Conservation (phyloP, 2,113 vertebrate species). For the Polypterus bichir region DNA sequence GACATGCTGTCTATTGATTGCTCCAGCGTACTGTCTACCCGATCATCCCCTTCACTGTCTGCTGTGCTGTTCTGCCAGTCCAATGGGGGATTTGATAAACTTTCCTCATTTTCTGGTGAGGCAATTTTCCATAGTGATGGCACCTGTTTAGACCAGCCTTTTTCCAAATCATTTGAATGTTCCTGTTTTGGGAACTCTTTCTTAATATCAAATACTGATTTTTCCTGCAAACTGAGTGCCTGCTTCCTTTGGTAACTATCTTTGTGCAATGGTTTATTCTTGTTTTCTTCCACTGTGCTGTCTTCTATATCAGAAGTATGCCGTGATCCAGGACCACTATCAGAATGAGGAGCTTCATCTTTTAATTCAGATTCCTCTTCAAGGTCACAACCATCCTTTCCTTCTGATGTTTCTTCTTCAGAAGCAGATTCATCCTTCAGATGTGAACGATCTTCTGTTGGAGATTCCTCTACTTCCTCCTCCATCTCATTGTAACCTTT, state of each 20-base stretch:
- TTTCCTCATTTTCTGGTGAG: conserved; percentile 46
- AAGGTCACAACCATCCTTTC: conserved; percentile 24
- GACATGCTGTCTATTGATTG: conserved; percentile 30
- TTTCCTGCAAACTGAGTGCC: no score
- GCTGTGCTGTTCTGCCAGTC: conserved; percentile 64
- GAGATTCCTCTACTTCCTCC: conserved; percentile 37
- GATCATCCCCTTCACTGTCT: conserved; percentile 59
- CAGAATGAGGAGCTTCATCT: conserved; percentile 43
- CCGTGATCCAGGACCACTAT: conserved; percentile 57
- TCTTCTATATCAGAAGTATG: conserved; percentile 56
- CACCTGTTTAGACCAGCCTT: conserved; percentile 67
- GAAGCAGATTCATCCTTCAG: conserved; percentile 5
- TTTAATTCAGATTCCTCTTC: conserved; percentile 40
- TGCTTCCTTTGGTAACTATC: conserved; percentile 58
- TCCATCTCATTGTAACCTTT: conserved; percentile 18
- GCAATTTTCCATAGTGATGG: conserved; percentile 48
- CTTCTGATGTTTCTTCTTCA: conserved; percentile 32
- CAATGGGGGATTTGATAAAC: conserved; percentile 48
- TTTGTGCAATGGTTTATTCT: conserved; percentile 52
- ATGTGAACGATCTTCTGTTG: conserved; percentile 26
- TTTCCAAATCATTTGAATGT: conserved; percentile 47
- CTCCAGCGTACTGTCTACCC: conserved; percentile 37
- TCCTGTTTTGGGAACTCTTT: conserved; percentile 41
- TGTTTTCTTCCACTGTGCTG: conserved; percentile 36
- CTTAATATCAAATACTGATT: no score